Evolutionary conservation across 2,888 invertebrate genomes (phyloP), one percentile per base, ranked within the genome.

Genomic region (Bombyx huttoni): DNA sequence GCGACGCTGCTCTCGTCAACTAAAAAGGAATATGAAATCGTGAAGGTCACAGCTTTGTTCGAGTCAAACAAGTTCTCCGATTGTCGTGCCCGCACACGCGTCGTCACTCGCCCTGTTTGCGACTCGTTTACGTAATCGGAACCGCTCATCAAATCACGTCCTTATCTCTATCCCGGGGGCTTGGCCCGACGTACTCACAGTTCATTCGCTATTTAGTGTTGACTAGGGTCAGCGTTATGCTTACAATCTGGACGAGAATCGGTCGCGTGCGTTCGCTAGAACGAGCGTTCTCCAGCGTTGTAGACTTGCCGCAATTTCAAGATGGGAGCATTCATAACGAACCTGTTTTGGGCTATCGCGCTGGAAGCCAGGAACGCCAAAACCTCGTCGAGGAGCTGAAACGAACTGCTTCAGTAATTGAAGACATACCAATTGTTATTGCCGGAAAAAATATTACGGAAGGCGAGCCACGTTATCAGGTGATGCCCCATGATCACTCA

Each of bases 381-480:
- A 92, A 91, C 49, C 82, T 99, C 40, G 90, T 92, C 60, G 88
- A 89, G 50, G 93, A 93, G 49, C 80, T 99, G 47, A 84, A 92
- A 56, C 85, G 91, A 55, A 91, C 92, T 58, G 86, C 92, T 10
- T 78, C 85, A 33, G 87, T 89, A 53, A 91, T 92, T 54, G 94
- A 94, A 70, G 98, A 99, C 61, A 92, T 99, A 55, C 99, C 99
- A 8, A 94, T 99, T 73, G 92, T 98, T n/a, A 96, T 99, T 74
- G 99, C 98, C n/a, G 94, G 94, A 61, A 91, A 98, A 78, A 94
- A 94, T 72, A 92, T 94, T 63, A 91, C 91, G 64, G 95, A 95
- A 0, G 91, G 93, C 55, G 90, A 92, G 67, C 92, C 93, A 51
- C 90, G 90, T 63, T 93, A 93, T 73, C 98, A 99, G 91, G 89